Conservation (phyloP, 2,888 invertebrate species). For the Metacarcinus magister region DNA sequence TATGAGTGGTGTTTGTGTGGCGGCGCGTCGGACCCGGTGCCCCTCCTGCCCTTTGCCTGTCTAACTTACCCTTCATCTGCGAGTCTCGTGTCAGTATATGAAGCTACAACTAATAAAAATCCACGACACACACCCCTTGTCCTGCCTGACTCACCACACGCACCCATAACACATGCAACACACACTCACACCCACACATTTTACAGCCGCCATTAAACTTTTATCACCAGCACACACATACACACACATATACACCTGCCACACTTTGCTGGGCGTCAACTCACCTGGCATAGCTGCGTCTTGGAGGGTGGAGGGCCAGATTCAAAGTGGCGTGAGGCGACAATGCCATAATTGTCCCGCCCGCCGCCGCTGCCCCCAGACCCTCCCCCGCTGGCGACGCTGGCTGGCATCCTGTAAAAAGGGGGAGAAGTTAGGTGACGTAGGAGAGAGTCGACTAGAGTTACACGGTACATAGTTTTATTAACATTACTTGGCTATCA, state of each 20-base stretch:
- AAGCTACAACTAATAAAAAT: background rate
- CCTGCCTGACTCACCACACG: background rate
- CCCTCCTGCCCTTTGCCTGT: background rate
- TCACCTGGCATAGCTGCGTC: constrained; percentile 38
- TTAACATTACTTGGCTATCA: too few relatives aligned
- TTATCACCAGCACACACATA: background rate
- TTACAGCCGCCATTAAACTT: background rate
- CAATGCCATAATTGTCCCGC: background rate
- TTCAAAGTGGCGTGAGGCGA: constrained; percentile 35
- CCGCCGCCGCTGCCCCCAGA: constrained; percentile 14
- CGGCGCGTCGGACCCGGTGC: background rate
- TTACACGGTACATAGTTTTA: too few relatives aligned
- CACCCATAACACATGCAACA: background rate
- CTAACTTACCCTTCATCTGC: background rate
- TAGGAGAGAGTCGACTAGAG: too few relatives aligned
- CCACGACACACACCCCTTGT: background rate
- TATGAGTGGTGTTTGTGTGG: background rate
- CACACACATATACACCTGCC: background rate
- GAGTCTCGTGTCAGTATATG: background rate
- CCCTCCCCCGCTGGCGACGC: constrained; percentile 4
- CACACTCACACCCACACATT: background rate
- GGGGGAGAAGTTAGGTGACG: background rate
- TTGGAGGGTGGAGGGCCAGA: constrained; percentile 54
- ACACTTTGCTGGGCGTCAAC: background rate
- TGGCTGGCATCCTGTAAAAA: constrained; percentile 37